Base-by-base conservation (phyloP, 1,140 invertebrate species). In the Penaeus chinensis region DNA sequence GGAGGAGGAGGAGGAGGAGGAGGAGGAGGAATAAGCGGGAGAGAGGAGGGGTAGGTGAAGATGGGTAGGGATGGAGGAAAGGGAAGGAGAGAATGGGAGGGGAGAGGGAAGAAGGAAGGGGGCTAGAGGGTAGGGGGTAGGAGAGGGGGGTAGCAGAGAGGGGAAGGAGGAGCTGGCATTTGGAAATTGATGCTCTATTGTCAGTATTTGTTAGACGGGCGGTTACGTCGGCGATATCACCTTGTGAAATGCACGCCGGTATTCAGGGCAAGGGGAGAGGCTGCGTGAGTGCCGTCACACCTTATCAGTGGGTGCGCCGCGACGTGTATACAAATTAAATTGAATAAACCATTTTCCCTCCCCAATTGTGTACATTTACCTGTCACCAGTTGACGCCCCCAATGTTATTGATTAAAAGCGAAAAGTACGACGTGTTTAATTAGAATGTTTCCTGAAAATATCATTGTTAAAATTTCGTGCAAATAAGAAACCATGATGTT, bases 371-470 rank as follows among this genome's bases (percentile, higher is more conserved):
- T 87, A 87, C 86, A 82, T 78, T 82, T 87, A 87, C 86, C 80
- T 87, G 86, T 87, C 86, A 83, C 32, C 37, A 77, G 80, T 54
- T 87, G 86, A 87, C 86, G 86, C 86, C 71, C 82, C 86, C 86
- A 87, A 87, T 78, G 86, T 87, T 87, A 87, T 87, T 87, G 86
- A 87, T 87, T 87, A 87, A 87, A 69, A 63, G 69, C 71, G 80
- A 87, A 87, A 87, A 87, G 86, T 87, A 83, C 76, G 86, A 83
- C 86, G 86, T 83, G 86, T 87, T 87, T 87, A 87, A 87, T 87
- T 87, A 87, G 86, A 87, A 83, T 54, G 86, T 65, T 87, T 87
- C 86, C 86, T 81, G 85, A 82, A 87, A 82, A 87, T 87, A 82
- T 82, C 80, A 82, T 87, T 87, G 80, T 82, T 82, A 74, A 63